Percentiles rank a stretch among this genome's conserved stretches.
These are phyloP conservation scores for Micronisus gabar DNA, from an alignment of 2,113 vertebrate genomes.

Conservation along the genomic window DNA sequence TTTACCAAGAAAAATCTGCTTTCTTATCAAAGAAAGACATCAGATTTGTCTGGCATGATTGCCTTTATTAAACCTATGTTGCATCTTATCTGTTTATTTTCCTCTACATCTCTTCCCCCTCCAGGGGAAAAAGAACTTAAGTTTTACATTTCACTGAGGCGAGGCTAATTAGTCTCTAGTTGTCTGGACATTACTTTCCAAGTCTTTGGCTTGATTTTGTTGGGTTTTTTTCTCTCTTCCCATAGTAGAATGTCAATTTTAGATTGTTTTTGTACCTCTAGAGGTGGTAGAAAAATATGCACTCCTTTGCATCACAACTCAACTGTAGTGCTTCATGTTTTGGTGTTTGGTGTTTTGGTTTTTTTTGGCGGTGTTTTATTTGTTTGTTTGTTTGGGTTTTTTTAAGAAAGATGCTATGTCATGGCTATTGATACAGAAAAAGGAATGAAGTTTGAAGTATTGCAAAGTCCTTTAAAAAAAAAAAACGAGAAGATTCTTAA, in stretches of 20 bases:
- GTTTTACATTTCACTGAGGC: not conserved
- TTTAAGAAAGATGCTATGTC: not conserved
- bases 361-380: not conserved
- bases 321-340: not conserved
- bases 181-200: not conserved
- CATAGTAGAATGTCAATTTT: not conserved
- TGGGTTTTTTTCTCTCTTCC: not conserved
- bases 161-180: not conserved
- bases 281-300: not conserved
- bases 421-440: not conserved
- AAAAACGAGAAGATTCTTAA: not conserved
- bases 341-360: not conserved
- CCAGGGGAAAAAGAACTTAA: not conserved
- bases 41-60: not conserved
- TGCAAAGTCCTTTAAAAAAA: not conserved
- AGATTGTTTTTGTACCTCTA: not conserved
- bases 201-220: not conserved
- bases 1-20: not conserved
- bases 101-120: not conserved
- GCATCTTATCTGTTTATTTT: not conserved
- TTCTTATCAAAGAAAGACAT: not conserved
- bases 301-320: not conserved
- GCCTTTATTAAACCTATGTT: not conserved
- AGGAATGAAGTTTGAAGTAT: not conserved
- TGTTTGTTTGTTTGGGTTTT: not conserved